Conservation (phyloP, 2,113 vertebrate genomes). For the Calidris pugnax region DNA sequence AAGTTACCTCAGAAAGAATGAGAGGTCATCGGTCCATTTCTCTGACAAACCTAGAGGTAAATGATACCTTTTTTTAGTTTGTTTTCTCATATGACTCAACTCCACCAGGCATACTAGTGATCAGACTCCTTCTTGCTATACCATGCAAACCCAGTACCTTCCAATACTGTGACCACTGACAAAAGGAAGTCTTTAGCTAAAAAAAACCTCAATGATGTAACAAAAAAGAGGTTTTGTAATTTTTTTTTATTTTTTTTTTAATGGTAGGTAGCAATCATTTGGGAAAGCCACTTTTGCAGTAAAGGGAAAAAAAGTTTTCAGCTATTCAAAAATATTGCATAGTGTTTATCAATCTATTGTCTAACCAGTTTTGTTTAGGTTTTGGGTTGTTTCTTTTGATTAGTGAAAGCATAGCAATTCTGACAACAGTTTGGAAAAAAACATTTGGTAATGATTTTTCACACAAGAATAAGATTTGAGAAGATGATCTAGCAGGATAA, state of each 20-base stretch:
- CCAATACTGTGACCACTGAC: not conserved
- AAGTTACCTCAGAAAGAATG: not conserved
- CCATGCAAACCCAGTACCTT: not conserved
- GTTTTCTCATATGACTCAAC: not conserved
- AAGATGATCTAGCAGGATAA: not conserved
- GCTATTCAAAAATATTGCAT: not conserved
- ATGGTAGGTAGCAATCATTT: not conserved
- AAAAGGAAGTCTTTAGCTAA: not conserved
- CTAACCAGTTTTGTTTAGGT: not conserved
- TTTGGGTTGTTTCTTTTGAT: not conserved
- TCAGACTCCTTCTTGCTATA: not conserved
- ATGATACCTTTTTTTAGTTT: not conserved
- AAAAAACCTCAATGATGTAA: not conserved
- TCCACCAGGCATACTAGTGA: not conserved
- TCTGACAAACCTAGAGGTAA: not conserved
- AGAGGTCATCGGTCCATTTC: not conserved
- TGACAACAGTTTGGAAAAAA: not conserved
- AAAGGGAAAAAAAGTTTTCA: not conserved
- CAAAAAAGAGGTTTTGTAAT: not conserved
- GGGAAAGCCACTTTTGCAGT: not conserved
- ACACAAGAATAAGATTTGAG: not conserved
- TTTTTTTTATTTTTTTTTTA: not conserved
- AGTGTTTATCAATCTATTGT: not conserved
- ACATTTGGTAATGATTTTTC: not conserved
- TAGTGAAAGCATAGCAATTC: not conserved